Conservation (phyloP, 2,797 vertebrate genomes). For the Aselliscus stoliczkanus region DNA sequence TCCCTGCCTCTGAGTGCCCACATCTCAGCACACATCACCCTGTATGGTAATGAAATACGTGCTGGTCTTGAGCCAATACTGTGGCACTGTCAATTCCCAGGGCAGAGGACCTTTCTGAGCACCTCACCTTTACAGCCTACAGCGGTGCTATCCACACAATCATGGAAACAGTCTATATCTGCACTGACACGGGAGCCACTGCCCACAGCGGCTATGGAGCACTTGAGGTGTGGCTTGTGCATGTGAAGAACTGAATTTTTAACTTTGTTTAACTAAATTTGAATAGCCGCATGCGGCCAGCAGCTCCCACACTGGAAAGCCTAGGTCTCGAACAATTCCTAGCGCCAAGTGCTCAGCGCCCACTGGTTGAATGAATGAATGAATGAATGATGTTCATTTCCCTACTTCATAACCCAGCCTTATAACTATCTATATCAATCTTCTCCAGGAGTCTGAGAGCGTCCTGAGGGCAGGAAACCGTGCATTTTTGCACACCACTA, state of each 20-base stretch:
- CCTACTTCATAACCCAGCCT: neutral
- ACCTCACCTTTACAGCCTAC: rapidly evolving
- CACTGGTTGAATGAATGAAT: neutral
- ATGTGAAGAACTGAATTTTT: neutral
- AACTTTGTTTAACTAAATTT: neutral
- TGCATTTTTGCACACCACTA: neutral
- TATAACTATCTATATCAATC: rapidly evolving
- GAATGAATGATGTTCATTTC: too few species aligned
- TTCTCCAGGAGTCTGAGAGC: neutral
- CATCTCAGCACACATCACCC: rapidly evolving
- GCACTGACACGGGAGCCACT: rapidly evolving
- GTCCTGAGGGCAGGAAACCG: neutral
- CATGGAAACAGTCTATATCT: rapidly evolving
- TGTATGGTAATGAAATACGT: rapidly evolving
- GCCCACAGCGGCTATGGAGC: rapidly evolving
- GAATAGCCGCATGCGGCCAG: neutral
- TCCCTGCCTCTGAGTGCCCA: rapidly evolving
- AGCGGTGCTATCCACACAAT: rapidly evolving
- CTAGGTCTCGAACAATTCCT: neutral
- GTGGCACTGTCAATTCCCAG: rapidly evolving
- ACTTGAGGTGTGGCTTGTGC: neutral
- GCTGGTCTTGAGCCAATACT: neutral
- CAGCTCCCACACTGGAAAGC: neutral
- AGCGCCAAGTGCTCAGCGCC: rapidly evolving
- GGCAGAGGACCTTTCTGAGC: neutral